A percentile compares a stretch with the other conserved stretches of the same genome.
phyloP scores from a whole-genome alignment of 2,113 vertebrate genomes.

The Grammomys surdaster region DNA sequence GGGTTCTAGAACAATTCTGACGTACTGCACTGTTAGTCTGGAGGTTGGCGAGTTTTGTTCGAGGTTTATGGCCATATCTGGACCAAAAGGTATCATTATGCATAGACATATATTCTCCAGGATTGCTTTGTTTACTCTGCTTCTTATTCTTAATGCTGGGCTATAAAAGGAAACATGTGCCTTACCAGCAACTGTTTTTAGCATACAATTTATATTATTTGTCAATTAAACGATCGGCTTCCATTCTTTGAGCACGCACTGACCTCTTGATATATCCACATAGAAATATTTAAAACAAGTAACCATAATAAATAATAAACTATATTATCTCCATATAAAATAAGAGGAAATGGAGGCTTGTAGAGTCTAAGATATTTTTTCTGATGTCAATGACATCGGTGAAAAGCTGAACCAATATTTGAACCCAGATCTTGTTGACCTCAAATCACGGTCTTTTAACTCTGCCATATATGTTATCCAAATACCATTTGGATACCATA shows the following conservation, averaged over 20 bases:
- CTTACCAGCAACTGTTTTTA: constrained; percentile 1
- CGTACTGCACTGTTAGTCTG: not conserved
- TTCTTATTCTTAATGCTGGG: not conserved
- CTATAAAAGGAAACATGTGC: not conserved
- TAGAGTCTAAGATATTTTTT: not conserved
- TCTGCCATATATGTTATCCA: not conserved
- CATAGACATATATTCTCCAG: not conserved
- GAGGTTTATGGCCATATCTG: not conserved
- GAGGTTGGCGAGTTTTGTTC: not conserved
- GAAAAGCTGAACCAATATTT: not conserved
- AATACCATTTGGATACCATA: not conserved
- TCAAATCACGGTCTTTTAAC: not conserved
- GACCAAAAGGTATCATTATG: not conserved
- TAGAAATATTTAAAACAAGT: not conserved
- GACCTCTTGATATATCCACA: not conserved
- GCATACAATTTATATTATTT: not conserved
- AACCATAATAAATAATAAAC: not conserved
- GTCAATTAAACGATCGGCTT: constrained; percentile 37
- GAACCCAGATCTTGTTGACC: not conserved
- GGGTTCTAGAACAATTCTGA: constrained; percentile 6
- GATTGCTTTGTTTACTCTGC: not conserved
- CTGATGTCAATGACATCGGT: not conserved
- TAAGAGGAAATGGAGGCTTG: not conserved
- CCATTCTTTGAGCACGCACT: not conserved
- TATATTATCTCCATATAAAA: not conserved